These are phyloP conservation scores for Liodrosophila aerea DNA, from an alignment of 2,888 invertebrate genomes.

Conservation along the genomic window DNA sequence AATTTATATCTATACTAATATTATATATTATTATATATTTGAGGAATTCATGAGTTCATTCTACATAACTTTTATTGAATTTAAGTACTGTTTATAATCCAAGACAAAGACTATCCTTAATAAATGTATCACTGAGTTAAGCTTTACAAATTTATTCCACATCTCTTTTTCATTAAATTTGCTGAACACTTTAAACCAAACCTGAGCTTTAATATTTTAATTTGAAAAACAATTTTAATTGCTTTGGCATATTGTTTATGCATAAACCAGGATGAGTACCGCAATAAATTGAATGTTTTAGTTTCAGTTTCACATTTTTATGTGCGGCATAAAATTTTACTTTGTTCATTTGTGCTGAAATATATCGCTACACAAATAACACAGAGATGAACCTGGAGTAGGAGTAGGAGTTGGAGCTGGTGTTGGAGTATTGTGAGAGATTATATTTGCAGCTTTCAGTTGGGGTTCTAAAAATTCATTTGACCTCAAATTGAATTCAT, in stretches of 20 bases:
- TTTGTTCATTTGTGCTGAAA: neutral
- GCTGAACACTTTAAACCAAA: neutral
- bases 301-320: neutral
- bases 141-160: too few species aligned
- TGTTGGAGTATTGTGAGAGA: constrained; percentile 7
- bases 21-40: too few species aligned
- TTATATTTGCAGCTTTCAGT: constrained; percentile 27
- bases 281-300: neutral
- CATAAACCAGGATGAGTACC: neutral
- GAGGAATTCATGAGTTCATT: too few species aligned
- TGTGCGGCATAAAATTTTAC: neutral
- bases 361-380: neutral
- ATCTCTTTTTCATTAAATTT: too few species aligned
- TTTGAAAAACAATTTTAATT: neutral
- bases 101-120: too few species aligned
- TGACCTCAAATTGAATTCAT: constrained; percentile 51
- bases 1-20: too few species aligned
- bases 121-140: too few species aligned
- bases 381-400: too few species aligned
- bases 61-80: too few species aligned
- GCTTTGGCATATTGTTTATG: neutral
- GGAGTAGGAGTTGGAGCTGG: neutral
- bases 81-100: too few species aligned
- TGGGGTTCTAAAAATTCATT: constrained; percentile 36
- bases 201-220: constrained; percentile 1